These are phyloP conservation scores for Sinocyclocheilus maitianheensis DNA, from an alignment of 2,113 vertebrate species.

Conservation along the genomic window DNA sequence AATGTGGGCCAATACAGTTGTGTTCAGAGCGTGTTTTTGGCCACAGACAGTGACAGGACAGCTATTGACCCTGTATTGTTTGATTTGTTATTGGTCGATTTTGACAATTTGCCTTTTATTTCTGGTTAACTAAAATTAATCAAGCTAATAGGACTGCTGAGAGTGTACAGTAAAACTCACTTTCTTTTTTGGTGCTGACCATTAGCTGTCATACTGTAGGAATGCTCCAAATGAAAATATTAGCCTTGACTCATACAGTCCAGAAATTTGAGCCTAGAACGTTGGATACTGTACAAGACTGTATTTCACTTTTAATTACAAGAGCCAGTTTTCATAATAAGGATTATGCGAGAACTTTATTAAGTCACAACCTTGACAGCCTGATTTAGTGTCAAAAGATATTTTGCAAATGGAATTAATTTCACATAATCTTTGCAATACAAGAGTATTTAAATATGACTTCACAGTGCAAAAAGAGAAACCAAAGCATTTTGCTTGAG, in stretches of 20 bases:
- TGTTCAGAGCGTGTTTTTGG: constrained; percentile 66
- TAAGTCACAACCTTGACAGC: constrained; percentile 56
- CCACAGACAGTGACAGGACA: constrained; percentile 1
- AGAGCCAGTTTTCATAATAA: constrained; percentile 46
- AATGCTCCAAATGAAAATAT: constrained; percentile 56
- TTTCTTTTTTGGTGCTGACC: not conserved
- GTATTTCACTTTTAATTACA: constrained; percentile 35
- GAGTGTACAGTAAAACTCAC: constrained; percentile 13
- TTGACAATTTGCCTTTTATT: not conserved
- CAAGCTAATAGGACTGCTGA: constrained; percentile 3
- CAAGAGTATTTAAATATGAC: constrained; percentile 58
- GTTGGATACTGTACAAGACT: constrained; percentile 21
- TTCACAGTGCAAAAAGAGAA: constrained; percentile 44
- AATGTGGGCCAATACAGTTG: constrained; percentile 72
- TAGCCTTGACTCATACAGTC: constrained; percentile 12
- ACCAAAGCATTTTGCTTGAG: constrained; percentile 65
- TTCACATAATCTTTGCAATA: constrained; percentile 59
- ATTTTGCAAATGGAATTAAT: constrained; percentile 65
- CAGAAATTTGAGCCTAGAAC: constrained; percentile 12
- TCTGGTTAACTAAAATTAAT: no score
- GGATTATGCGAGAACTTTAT: constrained; percentile 47
- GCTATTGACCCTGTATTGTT: not conserved
- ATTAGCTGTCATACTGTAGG: constrained; percentile 48
- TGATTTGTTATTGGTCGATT: not conserved
- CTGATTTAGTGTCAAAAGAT: constrained; percentile 50